Evolutionary conservation across 2,888 invertebrate genomes (phyloP).

Genomic region (Pseudeuparius sepicola): DNA sequence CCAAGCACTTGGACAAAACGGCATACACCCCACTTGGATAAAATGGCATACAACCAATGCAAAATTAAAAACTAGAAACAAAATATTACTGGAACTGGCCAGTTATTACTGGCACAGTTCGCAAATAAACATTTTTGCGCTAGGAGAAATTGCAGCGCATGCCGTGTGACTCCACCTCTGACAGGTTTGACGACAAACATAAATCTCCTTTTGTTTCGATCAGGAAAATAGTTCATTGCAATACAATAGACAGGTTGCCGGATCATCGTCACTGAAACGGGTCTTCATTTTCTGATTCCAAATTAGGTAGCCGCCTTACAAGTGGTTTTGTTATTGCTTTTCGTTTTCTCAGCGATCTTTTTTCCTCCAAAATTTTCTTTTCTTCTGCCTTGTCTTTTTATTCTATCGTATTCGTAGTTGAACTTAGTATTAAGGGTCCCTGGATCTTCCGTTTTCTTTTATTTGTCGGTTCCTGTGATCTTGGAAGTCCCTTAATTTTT

Average conservation of each 20-base stretch:
- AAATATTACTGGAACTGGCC: no score
- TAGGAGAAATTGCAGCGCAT: conserved; percentile 17
- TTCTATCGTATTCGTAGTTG: conserved; percentile 1
- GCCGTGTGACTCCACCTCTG: conserved; percentile 19
- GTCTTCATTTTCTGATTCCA: neutral
- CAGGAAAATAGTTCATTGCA: conserved; percentile 2
- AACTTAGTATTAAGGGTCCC: neutral
- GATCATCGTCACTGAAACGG: conserved; percentile 2
- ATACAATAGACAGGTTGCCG: no score
- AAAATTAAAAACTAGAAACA: no score
- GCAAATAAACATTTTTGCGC: no score
- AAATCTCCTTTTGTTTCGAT: conserved; percentile 6
- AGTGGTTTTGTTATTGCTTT: conserved; percentile 5
- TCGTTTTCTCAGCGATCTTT: conserved; percentile 5
- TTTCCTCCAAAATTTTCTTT: no score
- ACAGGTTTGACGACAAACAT: conserved; percentile 17
- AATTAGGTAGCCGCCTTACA: neutral
- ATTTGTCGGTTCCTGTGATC: neutral
- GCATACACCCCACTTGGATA: no score
- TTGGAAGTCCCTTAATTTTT: no score
- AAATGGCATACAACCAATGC: no score
- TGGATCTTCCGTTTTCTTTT: conserved; percentile 2
- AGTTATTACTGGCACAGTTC: no score
- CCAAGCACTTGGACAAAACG: no score
- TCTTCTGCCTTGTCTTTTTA: conserved; percentile 6